phyloP scores from a whole-genome alignment of 2,888 invertebrate genomes.

The Marasmarcha lunaedactyla region DNA sequence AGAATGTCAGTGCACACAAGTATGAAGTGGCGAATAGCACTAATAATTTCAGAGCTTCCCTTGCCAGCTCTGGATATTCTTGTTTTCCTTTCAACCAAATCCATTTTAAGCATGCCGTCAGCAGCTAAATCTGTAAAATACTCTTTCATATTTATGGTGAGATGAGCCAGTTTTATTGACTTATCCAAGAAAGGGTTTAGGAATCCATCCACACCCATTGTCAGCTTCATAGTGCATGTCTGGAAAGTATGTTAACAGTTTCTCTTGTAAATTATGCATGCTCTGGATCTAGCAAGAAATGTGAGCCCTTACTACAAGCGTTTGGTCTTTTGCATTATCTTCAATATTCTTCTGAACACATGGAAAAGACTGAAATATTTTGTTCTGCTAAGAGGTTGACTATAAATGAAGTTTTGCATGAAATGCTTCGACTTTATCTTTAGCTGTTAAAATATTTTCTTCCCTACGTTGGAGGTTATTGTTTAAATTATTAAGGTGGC shows the following conservation, averaged over 20 bases:
- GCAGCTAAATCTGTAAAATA: too few relatives aligned
- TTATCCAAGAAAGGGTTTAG: conserved; percentile 21
- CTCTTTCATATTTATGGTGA: too few relatives aligned
- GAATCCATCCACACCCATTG: conserved; percentile 21
- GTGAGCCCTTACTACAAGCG: conserved; percentile 18
- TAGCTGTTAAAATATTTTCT: too few relatives aligned
- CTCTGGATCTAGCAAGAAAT: conserved; percentile 22
- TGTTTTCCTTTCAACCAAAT: conserved; percentile 24
- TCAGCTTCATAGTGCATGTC: conserved; percentile 19
- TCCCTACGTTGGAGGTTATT: too few relatives aligned
- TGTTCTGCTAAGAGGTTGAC: conserved; percentile 19
- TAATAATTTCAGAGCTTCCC: too few relatives aligned
- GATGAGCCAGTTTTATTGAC: conserved; percentile 20
- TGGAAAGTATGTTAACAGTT: conserved; percentile 19
- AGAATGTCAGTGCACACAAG: too few relatives aligned
- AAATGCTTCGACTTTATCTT: not conserved
- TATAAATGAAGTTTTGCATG: conserved; percentile 7
- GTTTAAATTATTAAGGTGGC: too few relatives aligned
- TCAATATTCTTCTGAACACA: conserved; percentile 21
- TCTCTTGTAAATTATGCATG: too few relatives aligned
- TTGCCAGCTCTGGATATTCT: too few relatives aligned
- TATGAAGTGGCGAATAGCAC: too few relatives aligned
- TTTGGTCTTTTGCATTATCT: too few relatives aligned
- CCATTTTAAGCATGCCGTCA: conserved; percentile 22
- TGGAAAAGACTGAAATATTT: conserved; percentile 16